Evolutionary conservation across 35 echinoderm and acorn worm genomes (phyloP).

Genomic region (Ptychodera flava): DNA sequence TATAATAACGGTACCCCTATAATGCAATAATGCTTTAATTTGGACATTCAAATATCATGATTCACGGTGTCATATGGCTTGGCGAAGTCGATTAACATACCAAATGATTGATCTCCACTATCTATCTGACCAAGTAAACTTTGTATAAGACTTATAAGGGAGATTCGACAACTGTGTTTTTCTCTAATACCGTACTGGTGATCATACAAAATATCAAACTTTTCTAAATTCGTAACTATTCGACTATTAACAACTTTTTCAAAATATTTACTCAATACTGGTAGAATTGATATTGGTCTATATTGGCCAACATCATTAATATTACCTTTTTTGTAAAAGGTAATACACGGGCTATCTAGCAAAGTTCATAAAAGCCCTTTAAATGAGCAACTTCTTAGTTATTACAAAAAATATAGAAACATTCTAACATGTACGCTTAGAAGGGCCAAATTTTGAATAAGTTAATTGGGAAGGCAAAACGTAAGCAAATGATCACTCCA

Average conservation of each 20-base stretch:
- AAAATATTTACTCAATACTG: not conserved
- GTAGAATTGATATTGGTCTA: too few species aligned
- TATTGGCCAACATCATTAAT: not conserved
- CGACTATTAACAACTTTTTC: not conserved
- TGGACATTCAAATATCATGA: conserved; percentile 25
- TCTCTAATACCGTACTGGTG: too few species aligned
- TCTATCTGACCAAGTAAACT: not conserved
- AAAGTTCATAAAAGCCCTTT: not conserved
- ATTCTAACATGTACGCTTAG: not conserved
- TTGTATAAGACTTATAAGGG: not conserved
- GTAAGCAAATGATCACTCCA: too few species aligned
- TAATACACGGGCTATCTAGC: not conserved
- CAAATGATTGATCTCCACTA: not conserved
- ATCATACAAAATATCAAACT: too few species aligned
- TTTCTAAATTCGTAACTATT: too few species aligned
- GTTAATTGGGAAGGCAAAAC: too few species aligned
- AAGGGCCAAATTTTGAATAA: too few species aligned
- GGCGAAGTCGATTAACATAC: not conserved
- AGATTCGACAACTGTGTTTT: not conserved
- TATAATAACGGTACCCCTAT: conserved; percentile 18
- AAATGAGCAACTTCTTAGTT: not conserved
- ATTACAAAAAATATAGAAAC: too few species aligned
- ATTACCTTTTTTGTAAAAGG: not conserved
- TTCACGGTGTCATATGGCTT: conserved; percentile 52
- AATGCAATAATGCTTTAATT: conserved; percentile 29